A percentile compares a stretch with the other conserved stretches of the same genome.
phyloP scores from a whole-genome alignment of 2,888 invertebrate genomes.

The Athrips mouffetella region DNA sequence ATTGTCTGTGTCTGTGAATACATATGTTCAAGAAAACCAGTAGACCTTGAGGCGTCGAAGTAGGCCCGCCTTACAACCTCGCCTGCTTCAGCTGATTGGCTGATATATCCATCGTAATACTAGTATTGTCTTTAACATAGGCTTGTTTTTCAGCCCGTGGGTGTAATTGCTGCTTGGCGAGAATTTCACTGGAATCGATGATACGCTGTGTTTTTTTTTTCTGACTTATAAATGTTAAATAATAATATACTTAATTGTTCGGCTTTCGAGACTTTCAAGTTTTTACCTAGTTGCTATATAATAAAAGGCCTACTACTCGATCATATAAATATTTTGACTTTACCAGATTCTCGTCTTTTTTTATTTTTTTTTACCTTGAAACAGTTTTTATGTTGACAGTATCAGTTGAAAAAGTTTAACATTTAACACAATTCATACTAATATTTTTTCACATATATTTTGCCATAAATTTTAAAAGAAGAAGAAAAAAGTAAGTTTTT shows the following conservation, averaged over 20 bases:
- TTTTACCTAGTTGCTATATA: too few relatives aligned
- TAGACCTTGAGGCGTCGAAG: slow-evolving; percentile 17
- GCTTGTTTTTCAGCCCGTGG: slow-evolving; percentile 22
- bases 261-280: too few relatives aligned
- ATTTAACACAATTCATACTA: too few relatives aligned
- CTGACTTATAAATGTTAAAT: background rate
- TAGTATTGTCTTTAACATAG: slow-evolving; percentile 5
- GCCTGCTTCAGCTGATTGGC: slow-evolving; percentile 25
- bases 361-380: too few relatives aligned
- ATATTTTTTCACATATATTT: too few relatives aligned
- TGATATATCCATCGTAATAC: slow-evolving; percentile 13
- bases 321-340: too few relatives aligned
- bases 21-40: slow-evolving; percentile 5
- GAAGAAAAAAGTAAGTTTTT: too few relatives aligned
- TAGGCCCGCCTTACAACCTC: slow-evolving; percentile 27
- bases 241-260: slow-evolving; percentile 7
- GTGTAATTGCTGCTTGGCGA: slow-evolving; percentile 21
- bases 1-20: background rate
- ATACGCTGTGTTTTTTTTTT: background rate
- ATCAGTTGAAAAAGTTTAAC: too few relatives aligned
- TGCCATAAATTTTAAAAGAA: too few relatives aligned
- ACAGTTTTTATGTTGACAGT: too few relatives aligned
- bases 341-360: too few relatives aligned
- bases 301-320: too few relatives aligned
- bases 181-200: slow-evolving; percentile 12